Evolutionary conservation across 1,140 invertebrate species (phyloP).

Genomic region (Druon quercuslanigerum): DNA sequence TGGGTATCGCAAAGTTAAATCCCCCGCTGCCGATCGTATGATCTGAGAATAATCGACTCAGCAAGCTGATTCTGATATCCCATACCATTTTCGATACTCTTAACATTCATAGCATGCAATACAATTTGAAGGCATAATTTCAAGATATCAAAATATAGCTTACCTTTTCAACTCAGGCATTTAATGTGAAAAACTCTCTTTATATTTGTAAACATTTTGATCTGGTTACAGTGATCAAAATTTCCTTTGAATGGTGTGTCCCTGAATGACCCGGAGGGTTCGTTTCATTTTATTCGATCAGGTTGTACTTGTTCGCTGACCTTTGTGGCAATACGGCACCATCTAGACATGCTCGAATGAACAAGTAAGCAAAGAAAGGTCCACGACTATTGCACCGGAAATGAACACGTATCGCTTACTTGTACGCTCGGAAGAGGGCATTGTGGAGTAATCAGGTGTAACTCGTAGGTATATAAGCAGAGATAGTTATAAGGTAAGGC

Average conservation of each 20-base stretch:
- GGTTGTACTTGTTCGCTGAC: background rate
- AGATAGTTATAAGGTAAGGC: constrained; percentile 34
- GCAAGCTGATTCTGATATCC: background rate
- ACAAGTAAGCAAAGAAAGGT: background rate
- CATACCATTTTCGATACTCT: background rate
- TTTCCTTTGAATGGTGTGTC: no score
- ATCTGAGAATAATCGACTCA: constrained; percentile 18
- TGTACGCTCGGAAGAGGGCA: background rate
- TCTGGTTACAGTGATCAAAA: no score
- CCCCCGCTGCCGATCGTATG: constrained; percentile 37
- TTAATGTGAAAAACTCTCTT: no score
- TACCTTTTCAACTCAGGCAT: no score
- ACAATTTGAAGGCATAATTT: no score
- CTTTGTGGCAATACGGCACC: background rate
- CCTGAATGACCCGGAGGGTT: no score
- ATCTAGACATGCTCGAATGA: background rate
- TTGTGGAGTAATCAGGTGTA: constrained; percentile 38
- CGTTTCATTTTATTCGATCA: background rate
- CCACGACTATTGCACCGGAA: background rate
- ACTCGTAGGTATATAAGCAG: background rate
- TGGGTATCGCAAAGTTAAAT: constrained; percentile 69
- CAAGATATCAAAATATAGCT: no score
- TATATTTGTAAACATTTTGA: no score
- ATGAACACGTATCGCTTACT: background rate
- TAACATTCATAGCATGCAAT: background rate